Conservation (phyloP, 1,140 invertebrate species). For the Globodera rostochiensis region DNA sequence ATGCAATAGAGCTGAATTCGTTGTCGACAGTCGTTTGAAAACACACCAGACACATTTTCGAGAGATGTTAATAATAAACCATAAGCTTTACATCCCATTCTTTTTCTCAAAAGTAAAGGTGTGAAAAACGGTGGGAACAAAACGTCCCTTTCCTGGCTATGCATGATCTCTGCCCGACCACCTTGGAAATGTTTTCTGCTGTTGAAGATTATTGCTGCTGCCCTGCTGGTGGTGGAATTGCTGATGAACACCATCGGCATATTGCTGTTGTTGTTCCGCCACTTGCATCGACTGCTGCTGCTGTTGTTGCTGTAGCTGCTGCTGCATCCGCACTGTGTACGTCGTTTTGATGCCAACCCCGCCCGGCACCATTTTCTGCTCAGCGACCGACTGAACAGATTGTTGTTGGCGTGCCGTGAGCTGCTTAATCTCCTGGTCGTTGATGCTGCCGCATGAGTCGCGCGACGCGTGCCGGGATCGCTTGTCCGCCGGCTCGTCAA, state of each 20-base stretch:
- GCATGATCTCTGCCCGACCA: not conserved
- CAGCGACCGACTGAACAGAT: not conserved
- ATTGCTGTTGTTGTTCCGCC: too few relatives aligned
- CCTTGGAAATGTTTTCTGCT: slow-evolving; percentile 29
- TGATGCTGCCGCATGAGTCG: slow-evolving; percentile 34
- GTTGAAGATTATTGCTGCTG: not conserved
- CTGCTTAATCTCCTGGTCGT: slow-evolving; percentile 32
- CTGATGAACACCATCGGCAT: not conserved
- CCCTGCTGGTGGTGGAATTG: not conserved
- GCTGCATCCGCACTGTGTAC: slow-evolving; percentile 8
- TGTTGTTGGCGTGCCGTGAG: slow-evolving; percentile 7
- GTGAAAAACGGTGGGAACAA: not conserved
- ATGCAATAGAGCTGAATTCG: not conserved
- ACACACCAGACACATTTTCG: too few relatives aligned
- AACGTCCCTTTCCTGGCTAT: not conserved
- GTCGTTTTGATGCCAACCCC: not conserved
- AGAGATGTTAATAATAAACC: too few relatives aligned
- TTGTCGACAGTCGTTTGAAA: not conserved
- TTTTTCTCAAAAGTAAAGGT: not conserved
- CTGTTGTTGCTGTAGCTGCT: slow-evolving; percentile 5
- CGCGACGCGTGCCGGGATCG: slow-evolving; percentile 35
- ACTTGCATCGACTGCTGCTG: not conserved
- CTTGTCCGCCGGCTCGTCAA: slow-evolving; percentile 36
- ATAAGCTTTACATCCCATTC: too few relatives aligned
- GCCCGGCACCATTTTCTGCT: too few relatives aligned